These are phyloP conservation scores for Heliangelus exortis DNA, from an alignment of 2,797 vertebrate genomes.

Conservation along the genomic window DNA sequence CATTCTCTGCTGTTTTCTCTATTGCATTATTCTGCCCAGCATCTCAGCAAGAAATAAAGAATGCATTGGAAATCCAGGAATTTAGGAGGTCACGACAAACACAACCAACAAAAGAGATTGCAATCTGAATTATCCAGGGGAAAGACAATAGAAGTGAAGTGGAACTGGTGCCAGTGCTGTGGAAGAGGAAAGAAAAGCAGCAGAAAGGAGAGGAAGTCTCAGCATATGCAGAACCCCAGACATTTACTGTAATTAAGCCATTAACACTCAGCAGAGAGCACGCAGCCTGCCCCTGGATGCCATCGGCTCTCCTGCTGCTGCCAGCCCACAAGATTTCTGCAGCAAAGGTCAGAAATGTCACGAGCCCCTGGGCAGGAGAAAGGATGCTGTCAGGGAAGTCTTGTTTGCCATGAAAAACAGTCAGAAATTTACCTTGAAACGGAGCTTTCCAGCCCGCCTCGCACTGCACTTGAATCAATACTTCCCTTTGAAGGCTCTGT, in stretches of 20 bases:
- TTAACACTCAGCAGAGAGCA: background rate
- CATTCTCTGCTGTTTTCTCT: background rate
- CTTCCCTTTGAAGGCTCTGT: conserved; percentile 11
- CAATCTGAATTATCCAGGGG: conserved; percentile 24
- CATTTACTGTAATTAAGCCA: background rate
- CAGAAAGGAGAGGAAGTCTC: background rate
- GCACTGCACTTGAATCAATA: conserved; percentile 30
- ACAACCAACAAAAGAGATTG: background rate
- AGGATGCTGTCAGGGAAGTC: background rate
- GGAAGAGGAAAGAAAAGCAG: background rate
- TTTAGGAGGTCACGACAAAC: conserved; percentile 1
- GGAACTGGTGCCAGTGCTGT: background rate
- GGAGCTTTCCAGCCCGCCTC: background rate
- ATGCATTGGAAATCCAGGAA: background rate
- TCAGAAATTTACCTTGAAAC: background rate
- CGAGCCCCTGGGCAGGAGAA: background rate
- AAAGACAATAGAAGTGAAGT: conserved; percentile 1
- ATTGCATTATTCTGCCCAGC: background rate
- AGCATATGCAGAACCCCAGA: background rate
- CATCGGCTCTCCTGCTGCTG: background rate
- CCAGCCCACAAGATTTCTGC: background rate
- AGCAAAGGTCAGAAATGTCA: background rate
- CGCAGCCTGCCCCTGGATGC: background rate
- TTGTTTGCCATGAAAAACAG: conserved; percentile 21
- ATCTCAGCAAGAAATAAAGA: background rate